Base-by-base conservation (phyloP, 1,140 invertebrate genomes). In the Lasioglossum albipes region DNA sequence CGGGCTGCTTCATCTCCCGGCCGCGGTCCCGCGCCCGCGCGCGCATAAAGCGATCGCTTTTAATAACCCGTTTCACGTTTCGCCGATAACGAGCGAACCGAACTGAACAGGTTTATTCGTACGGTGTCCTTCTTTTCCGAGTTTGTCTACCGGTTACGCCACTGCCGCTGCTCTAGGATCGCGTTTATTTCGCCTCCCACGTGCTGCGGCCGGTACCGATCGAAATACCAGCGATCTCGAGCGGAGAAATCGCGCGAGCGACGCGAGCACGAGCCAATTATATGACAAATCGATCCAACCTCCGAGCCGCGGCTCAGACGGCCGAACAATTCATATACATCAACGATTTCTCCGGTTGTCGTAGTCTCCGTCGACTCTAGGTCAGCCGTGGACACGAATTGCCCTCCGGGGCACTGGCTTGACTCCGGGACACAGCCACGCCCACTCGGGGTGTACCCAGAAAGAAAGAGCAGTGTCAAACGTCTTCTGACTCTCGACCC, bases 131-230 rank as follows among this genome's bases (percentile, higher is more conserved):
- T 84, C 74, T 84, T 83, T 81, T 45, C 52, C 75, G 57, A 79
- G 65, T 86, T 82, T 82, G 79, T 79, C 75, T 75, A 79, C 72
- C 62, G 79, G 81, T 86, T 86, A 86, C 85, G 81, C 80, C 85
- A 86, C 18, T 86, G 81, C 31, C 59, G 70, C 79, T 20, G 64
- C 20, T 49, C 54, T 41, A 49, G 45, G 61, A 70, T 67, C 54
- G 70, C 66, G 49, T 75, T 36, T 67, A 79, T 86, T 85, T 82
- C 80, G 66, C 82, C 85, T 84, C 85, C 85, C 82, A 87, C 85
- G 85, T 87, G 71, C 45, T 3, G 45, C 42, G 31, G 27, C 16
- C 13, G 31, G 18, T 20, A 7, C 7, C 41, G 45, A 73, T 70
- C 61, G 66, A 54, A 61, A 80, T 68, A 57, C 78, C 62, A 9